Base-by-base conservation (phyloP, 2,113 vertebrate genomes). In the Mugil cephalus region DNA sequence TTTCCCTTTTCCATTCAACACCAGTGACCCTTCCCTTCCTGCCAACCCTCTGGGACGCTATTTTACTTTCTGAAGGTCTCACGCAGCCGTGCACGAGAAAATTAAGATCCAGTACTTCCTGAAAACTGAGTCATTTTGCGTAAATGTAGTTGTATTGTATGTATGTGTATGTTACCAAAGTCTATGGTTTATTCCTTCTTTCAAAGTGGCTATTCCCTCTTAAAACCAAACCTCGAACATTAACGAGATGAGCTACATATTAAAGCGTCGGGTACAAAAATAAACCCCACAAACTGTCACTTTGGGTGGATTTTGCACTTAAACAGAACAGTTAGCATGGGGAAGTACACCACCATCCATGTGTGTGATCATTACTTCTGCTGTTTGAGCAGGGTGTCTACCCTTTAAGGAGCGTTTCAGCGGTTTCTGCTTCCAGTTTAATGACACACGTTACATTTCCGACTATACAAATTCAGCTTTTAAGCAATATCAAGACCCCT, bases 11-110 rank as follows among this genome's bases (percentile, higher is more conserved):
- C 59, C 66, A 40, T 64, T 85, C 46, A 70, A 30, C 62, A 63
- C 7, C 68, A 60, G 24, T 36, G 55, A 62, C 73, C 72, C 51
- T 48, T 48, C 75, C 69, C 76, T 86, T 88, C 83, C 80, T 77
- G 24, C 40, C 58, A 69, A 0, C 21, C 73, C 38, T 71, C 36
- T 60, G 71, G 34, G 65, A 65, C 19, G 36, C 50, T 53, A 51
- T 74, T 88, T 61, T 68, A 80, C 12, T 80, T 55, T 80, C 47
- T 76, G 36, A 74, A 66, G 15, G 39, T 79, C 58, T 69, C 30
- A 47, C 69, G 42, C 15, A 56, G 39, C 42, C 12, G 14, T 17
- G 7, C 35, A 48, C 1, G 2, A 38, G 10, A 21, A 38, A 54
- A 54, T 61, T 24, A 66, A 43, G 47, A 59, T 13, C 54, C 38